phyloP scores from a whole-genome alignment of 2,888 invertebrate genomes.

The Tachystola acroxantha region DNA sequence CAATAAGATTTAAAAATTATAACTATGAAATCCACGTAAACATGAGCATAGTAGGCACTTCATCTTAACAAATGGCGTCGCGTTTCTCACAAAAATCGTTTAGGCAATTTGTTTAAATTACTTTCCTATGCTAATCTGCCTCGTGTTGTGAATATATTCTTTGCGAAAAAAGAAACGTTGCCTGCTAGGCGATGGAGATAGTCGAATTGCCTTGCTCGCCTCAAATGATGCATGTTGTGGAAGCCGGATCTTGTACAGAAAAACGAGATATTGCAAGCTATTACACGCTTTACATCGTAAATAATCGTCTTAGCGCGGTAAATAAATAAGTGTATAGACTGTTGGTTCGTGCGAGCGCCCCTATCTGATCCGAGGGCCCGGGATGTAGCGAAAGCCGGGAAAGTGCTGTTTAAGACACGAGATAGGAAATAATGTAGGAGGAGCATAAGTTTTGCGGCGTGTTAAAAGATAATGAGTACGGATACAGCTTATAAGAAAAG shows the following conservation, averaged over 20 bases:
- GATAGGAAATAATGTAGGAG: slow-evolving; percentile 61
- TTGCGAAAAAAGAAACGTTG: slow-evolving; percentile 37
- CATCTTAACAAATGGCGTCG: slow-evolving; percentile 51
- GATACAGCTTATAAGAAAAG: slow-evolving; percentile 56
- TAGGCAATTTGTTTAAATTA: slow-evolving; percentile 71
- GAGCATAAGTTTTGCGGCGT: slow-evolving; percentile 64
- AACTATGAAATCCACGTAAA: slow-evolving; percentile 31
- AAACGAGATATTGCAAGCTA: slow-evolving; percentile 63
- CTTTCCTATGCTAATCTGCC: slow-evolving; percentile 67
- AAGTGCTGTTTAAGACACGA: slow-evolving; percentile 65
- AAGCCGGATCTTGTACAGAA: slow-evolving; percentile 48
- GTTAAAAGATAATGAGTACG: slow-evolving; percentile 71
- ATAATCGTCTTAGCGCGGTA: slow-evolving; percentile 67
- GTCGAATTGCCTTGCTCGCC: slow-evolving; percentile 39
- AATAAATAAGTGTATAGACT: slow-evolving; percentile 70
- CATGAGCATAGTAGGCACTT: slow-evolving; percentile 31
- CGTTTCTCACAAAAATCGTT: slow-evolving; percentile 62
- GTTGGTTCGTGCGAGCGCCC: slow-evolving; percentile 43
- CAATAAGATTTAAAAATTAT: slow-evolving; percentile 23
- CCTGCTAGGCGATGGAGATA: slow-evolving; percentile 41
- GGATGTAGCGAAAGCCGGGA: slow-evolving; percentile 55
- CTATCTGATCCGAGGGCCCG: slow-evolving; percentile 63
- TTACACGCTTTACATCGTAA: slow-evolving; percentile 69
- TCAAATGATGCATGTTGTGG: slow-evolving; percentile 60
- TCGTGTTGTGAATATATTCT: slow-evolving; percentile 61